Evolutionary conservation across 2,797 vertebrate species (phyloP).

Genomic region (Rhadinocentrus ornatus): DNA sequence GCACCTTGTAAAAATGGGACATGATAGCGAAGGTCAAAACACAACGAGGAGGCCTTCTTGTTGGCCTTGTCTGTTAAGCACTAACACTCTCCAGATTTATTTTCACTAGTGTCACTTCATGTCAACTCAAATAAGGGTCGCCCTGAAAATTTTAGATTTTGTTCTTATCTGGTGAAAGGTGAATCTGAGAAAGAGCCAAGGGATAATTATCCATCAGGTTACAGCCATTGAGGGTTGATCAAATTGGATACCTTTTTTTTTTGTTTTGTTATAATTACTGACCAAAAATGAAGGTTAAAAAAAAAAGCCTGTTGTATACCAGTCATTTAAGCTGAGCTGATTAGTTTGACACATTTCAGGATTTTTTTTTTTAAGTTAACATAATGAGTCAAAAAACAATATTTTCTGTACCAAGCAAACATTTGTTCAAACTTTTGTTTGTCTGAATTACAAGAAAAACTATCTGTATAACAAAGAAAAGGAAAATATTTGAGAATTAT

Average conservation of each 20-base stretch:
- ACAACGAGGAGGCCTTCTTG: constrained; percentile 11
- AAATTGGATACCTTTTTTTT: neutral
- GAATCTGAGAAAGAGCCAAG: neutral
- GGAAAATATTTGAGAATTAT: too few species aligned
- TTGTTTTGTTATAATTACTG: neutral
- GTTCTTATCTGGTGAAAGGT: neutral
- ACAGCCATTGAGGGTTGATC: neutral
- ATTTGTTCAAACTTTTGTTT: too few species aligned
- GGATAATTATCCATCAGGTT: neutral
- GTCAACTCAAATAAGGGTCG: neutral
- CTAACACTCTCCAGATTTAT: neutral
- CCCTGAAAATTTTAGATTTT: neutral
- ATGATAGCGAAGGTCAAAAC: constrained; percentile 51
- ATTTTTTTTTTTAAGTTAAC: too few species aligned
- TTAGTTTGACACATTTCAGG: too few species aligned
- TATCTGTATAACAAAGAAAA: too few species aligned
- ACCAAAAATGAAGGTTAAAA: neutral
- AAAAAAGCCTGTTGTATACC: neutral
- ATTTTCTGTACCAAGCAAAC: too few species aligned
- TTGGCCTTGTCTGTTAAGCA: neutral
- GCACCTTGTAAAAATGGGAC: constrained; percentile 58
- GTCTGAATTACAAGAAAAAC: too few species aligned
- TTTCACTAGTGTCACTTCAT: neutral
- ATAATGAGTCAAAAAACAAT: too few species aligned
- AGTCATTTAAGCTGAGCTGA: neutral